Percentiles rank a stretch among this genome's conserved stretches.
Conservation (phyloP, 2,888 invertebrate species). For the Eupeodes luniger region DNA sequence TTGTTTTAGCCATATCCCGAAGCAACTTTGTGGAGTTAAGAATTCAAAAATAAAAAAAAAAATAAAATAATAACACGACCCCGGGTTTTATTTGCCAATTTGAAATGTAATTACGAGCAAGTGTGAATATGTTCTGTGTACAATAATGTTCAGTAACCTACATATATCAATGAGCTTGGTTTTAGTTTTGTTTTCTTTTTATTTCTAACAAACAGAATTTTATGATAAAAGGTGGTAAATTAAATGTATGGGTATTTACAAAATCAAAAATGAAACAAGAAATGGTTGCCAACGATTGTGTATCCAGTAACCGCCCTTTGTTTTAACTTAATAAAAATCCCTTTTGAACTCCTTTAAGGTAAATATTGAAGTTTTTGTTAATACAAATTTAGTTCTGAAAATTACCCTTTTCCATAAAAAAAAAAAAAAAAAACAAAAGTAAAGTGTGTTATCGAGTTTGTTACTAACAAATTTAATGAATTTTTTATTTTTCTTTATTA, state of each 20-base stretch:
- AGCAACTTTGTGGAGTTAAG: constrained; percentile 55
- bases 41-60: constrained; percentile 20
- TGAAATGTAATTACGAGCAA: constrained; percentile 25
- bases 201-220: background rate
- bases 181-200: constrained; percentile 15
- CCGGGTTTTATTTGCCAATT: constrained; percentile 9
- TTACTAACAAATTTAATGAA: background rate
- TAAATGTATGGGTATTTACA: constrained; percentile 3
- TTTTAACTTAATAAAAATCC: no score
- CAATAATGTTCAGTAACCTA: constrained; percentile 26
- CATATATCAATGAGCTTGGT: constrained; percentile 39
- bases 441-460: background rate
- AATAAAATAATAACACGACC: constrained; percentile 1
- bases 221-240: constrained; percentile 4
- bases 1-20: constrained; percentile 69
- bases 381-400: background rate
- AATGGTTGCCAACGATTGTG: background rate
- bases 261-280: background rate
- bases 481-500: background rate
- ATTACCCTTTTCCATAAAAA: constrained; percentile 2
- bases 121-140: constrained; percentile 41
- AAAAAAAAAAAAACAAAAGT: background rate
- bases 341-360: background rate
- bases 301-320: constrained; percentile 17
- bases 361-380: background rate